A percentile compares a stretch with the other conserved stretches of the same genome.
These are phyloP conservation scores for Enteromius treurensis DNA, from an alignment of 2,797 vertebrate species.

Conservation along the genomic window DNA sequence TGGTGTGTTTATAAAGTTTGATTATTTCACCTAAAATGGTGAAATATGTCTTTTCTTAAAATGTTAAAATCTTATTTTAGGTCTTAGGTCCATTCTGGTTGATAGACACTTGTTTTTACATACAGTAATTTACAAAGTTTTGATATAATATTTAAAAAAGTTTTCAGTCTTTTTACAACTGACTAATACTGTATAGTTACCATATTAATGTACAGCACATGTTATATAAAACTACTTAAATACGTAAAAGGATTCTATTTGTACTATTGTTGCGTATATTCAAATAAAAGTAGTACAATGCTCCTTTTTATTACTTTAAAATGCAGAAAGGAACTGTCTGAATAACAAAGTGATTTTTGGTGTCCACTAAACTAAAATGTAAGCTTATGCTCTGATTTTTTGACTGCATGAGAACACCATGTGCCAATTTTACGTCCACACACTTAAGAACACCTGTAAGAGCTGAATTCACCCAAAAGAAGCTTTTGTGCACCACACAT, in stretches of 20 bases:
- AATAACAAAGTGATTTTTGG: slow-evolving; percentile 3
- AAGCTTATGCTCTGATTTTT: slow-evolving; percentile 14
- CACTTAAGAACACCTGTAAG: slow-evolving; percentile 53
- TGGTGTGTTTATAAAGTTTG: neutral
- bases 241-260: neutral
- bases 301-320: neutral
- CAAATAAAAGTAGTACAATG: neutral
- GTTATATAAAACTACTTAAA: neutral
- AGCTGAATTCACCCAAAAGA: slow-evolving; percentile 17
- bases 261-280: neutral
- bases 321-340: neutral
- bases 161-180: neutral
- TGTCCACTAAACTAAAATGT: neutral
- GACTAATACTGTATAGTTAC: neutral
- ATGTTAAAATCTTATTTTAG: neutral
- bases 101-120: neutral
- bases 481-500: slow-evolving; percentile 30
- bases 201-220: no score
- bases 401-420: slow-evolving; percentile 1
- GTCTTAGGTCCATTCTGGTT: neutral
- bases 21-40: neutral
- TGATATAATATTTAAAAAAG: neutral
- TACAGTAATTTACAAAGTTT: neutral
- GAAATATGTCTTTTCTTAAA: neutral
- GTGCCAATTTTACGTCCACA: slow-evolving; percentile 31